Evolutionary conservation across 2,888 invertebrate genomes (phyloP).

Genomic region (Melolontha melolontha): DNA sequence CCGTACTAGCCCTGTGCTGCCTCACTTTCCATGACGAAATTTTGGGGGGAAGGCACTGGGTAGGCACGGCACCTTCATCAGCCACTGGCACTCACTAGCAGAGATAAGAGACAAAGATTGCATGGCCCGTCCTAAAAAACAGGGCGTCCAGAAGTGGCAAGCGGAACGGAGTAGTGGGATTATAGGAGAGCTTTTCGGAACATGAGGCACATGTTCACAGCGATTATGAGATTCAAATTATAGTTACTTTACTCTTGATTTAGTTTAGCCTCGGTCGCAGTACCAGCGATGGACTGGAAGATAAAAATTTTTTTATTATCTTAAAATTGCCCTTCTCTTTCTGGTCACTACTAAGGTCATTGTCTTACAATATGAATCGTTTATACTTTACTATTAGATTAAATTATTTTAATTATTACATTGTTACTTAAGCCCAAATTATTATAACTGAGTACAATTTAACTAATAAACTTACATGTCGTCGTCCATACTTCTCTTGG

Average conservation of each 20-base stretch:
- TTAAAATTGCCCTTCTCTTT: conserved; percentile 1
- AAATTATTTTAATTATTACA: no score
- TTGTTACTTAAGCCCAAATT: no score
- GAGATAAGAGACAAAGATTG: conserved; percentile 45
- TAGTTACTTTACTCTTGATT: conserved; percentile 51
- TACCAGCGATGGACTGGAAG: conserved; percentile 42
- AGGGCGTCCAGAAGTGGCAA: conserved; percentile 53
- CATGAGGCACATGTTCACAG: conserved; percentile 56
- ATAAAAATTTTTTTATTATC: background rate
- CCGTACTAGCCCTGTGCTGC: conserved; percentile 40
- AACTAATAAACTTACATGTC: no score
- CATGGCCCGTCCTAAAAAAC: conserved; percentile 52
- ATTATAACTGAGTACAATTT: no score
- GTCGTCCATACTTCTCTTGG: no score
- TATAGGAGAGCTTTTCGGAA: conserved; percentile 48
- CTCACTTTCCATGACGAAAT: conserved; percentile 33
- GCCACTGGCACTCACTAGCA: conserved; percentile 48
- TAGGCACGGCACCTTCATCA: conserved; percentile 45
- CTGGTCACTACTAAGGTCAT: no score
- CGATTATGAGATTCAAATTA: conserved; percentile 52
- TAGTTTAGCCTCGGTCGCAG: conserved; percentile 62
- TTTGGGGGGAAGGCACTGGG: conserved; percentile 23
- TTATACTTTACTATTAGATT: background rate
- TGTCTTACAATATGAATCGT: no score
- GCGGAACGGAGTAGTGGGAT: conserved; percentile 50